Evolutionary conservation across 2,888 invertebrate species (phyloP), one percentile per base, ranked within the genome.

Genomic region (Arge pagana): DNA sequence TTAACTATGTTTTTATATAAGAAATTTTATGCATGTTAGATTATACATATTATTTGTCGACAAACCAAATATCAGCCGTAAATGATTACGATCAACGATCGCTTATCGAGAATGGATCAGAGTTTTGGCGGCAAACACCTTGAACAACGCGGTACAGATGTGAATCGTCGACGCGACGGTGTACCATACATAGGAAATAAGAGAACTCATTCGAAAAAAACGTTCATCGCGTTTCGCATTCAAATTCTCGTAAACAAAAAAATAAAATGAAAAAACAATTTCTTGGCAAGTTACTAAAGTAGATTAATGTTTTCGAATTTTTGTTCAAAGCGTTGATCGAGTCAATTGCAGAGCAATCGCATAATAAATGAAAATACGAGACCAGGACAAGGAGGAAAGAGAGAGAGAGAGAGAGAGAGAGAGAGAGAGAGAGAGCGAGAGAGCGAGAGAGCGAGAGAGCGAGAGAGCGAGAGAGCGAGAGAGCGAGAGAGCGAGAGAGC

Each of bases 221-320:
- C 33, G 33, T 45, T 35, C n/a, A n/a, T n/a, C n/a, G n/a, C n/a
- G 45, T 45, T 23, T 45, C 23, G 31, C 45, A 35, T n/a, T n/a
- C 45, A 45, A 45, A 45, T 45, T 45, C 35, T 45, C 31, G 35
- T 45, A 45, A n/a, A n/a, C n/a, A n/a, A n/a, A n/a, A n/a, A n/a
- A n/a, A n/a, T n/a, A n/a, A n/a, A n/a, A n/a, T n/a, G n/a, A n/a
- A n/a, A n/a, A n/a, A n/a, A n/a, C n/a, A n/a, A n/a, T n/a, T n/a
- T n/a, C 45, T 45, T 35, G 45, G 45, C 45, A 33, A 35, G 45
- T 45, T 45, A 45, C 45, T 45, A 33, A 45, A 45, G 45, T 45
- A 45, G 45, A 45, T 33, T 45, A 45, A 45, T 45, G 24, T 45
- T 45, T 45, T 45, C 23, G 33, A 45, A 45, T 23, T 33, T 45